Evolutionary conservation across 2,113 vertebrate species (phyloP), one percentile per base, ranked within the genome.

Genomic region (Heloderma charlesbogerti): DNA sequence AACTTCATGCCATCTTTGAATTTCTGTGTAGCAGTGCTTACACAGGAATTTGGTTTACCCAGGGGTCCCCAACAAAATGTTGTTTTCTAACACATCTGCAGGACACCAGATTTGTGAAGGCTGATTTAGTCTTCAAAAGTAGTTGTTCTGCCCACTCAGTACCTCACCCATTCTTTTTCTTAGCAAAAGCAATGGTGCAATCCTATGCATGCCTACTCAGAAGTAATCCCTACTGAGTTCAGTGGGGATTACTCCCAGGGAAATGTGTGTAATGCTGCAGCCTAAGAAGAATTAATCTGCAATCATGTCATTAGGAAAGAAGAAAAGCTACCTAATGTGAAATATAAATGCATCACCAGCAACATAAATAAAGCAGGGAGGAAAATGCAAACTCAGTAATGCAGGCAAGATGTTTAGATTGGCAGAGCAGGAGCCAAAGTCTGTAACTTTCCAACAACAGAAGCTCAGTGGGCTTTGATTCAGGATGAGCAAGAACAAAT

Each of bases 301-400:
- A 0, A 0, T 87, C 8, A 1, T 74, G 75, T 93, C 90, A 60
- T 75, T 87, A 31, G 80, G 90, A 37, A 63, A 74, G 51, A 92
- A 91, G 92, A 88, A 0, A 37, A 86, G 69, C 88, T 93, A 86
- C 93, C 90, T 89, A 88, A 88, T 92, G 51, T 54, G 87, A 90
- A 89, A 93, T 84, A 88, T 89, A 92, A 92, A 92, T 1, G 43
- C 81, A 31, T 87, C 84, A 89, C 93, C 94, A 95, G 92, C 89
- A 91, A 91, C 88, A 80, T 77, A 86, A 90, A 86, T 31, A 16
- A 40, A 84, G 81, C 90, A 84, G 66, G 67, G 83, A 75, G 48
- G 88, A 31, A 27, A 92, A 83, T 0, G 20, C 86, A 79, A 60
- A 92, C 89, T 90, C 92, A n/a, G 54, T 45, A 13, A 34, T 3